Evolutionary conservation across 64 coral and sea anemone genomes (phyloP), one percentile per base, ranked within the genome.

Genomic region (Porites australiensis): DNA sequence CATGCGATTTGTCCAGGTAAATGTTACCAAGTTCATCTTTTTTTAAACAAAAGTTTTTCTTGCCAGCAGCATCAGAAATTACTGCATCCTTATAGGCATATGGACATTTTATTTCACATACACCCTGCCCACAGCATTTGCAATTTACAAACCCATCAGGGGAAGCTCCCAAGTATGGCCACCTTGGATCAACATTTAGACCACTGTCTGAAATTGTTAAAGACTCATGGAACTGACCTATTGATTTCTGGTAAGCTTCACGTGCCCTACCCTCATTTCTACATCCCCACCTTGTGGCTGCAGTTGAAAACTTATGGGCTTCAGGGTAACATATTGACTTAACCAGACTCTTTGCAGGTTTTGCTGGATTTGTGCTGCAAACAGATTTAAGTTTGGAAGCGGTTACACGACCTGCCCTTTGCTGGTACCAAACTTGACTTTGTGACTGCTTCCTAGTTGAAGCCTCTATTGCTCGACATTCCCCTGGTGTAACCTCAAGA

Each of bases 111-210:
- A 91, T 91, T 21, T 91, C 63, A 59, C 77, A 86, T 44, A 44
- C 20, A 8, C 87, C 87, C 15, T 61, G 22, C 3, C 87, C 87
- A 78, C 87, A 89, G 27, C 87, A 89, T 13, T 89, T 59, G 65
- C 87, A 89, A 15, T 77, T 57, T 27, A 89, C 87, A 76, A 89
- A 89, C 4, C 87, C 73, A 89, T 79, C 52, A 45, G 74, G 73
- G 13, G 88, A 79, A 78, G 74, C 88, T 78, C 43, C 74, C 47
- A 89, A 21, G n/a, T 75, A 47, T 4, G 4, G 50, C 37, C 72
- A 53, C 7, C 52, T 76, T 20, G 8, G 43, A 27, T 79, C 46
- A 8, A 89, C 64, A 64, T 89, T 77, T 48, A 79, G 78, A 27
- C 88, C 88, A 89, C 88, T 89, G 77, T 89, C 74, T 45, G 58